phyloP scores from a whole-genome alignment of 2,113 vertebrate species.

The Rhea pennata region DNA sequence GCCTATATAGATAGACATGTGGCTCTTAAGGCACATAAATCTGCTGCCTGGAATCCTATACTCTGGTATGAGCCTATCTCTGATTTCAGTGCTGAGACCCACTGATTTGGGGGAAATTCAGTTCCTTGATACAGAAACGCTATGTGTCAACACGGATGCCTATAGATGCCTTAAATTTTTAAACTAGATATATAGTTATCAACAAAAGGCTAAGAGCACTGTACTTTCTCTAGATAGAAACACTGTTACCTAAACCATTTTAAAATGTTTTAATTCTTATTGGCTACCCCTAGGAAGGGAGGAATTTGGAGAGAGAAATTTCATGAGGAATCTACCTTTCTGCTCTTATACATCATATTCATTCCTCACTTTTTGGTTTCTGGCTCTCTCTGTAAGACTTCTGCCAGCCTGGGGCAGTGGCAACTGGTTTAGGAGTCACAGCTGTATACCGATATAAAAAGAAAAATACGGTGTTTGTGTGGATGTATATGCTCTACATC shows the following conservation, averaged over 20 bases:
- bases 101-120: not conserved
- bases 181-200: no score
- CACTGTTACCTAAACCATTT: not conserved
- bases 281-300: rapidly evolving
- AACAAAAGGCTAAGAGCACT: not conserved
- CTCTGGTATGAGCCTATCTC: not conserved
- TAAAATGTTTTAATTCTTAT: not conserved
- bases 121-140: not conserved
- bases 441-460: not conserved
- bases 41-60: not conserved
- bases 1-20: not conserved
- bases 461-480: not conserved
- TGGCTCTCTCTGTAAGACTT: not conserved
- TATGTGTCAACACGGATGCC: not conserved
- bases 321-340: not conserved
- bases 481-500: not conserved
- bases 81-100: not conserved
- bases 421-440: not conserved
- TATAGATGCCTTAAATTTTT: not conserved
- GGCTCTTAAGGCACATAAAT: not conserved
- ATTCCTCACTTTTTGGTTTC: not conserved
- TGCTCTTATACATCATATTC: not conserved
- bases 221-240: not conserved
- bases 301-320: not conserved
- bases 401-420: not conserved